Evolutionary conservation across 2,113 vertebrate species (phyloP), one percentile per base, ranked within the genome.

Genomic region (Myocastor coypus): DNA sequence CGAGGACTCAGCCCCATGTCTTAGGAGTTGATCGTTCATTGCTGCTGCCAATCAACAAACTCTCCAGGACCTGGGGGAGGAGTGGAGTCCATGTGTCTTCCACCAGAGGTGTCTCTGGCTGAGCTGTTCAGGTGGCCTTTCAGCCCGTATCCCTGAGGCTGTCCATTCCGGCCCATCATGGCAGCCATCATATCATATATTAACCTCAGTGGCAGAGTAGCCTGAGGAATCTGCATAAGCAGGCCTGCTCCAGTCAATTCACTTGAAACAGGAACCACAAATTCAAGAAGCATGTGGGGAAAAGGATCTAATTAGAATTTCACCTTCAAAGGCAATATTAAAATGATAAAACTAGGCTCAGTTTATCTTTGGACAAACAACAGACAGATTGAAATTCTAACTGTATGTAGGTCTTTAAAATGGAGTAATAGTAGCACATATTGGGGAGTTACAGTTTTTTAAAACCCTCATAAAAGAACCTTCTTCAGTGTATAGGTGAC

Each of bases 281-380:
- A 69, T 82, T 84, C 32, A 87, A 91, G 5, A 64, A 52, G 4
- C 55, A 64, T 59, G 40, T 9, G 10, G 22, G 55, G 46, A 40
- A 63, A 57, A 16, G 26, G 12, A 50, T 77, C 90, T 34, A 66
- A n/a, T 63, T 91, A 89, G 64, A 84, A 89, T 20, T 84, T 95
- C 14, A 68, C 26, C 26, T 94, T 84, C 50, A 64, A 77, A 94
- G 87, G 16, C 12, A 66, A 3, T 32, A 7, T 55, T 83, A 46
- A 83, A 66, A 73, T 87, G 59, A 84, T 28, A 73, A 83, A 89
- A 13, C 42, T 42, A 57, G 80, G 10, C 52, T 88, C 73, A 37
- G 37, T 82, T 75, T 92, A 57, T 42, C 57, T 83, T 86, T 63
- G 34, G 34, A 63, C 71, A 59, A 63, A 55, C 4, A 86, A 46